phyloP scores from a whole-genome alignment of 1,140 invertebrate genomes.

The Sinella curviseta region DNA sequence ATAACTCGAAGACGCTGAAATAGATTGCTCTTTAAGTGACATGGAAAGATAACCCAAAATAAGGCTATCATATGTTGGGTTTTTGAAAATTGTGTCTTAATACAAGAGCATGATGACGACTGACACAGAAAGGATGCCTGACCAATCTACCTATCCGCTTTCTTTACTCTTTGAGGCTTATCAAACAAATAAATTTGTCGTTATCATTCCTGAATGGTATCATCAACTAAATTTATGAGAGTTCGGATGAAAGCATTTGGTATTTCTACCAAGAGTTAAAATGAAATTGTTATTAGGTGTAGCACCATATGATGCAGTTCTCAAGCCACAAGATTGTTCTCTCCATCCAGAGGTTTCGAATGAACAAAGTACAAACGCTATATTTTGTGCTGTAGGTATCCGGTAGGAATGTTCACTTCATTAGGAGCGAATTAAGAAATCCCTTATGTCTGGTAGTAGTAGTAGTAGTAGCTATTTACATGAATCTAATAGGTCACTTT shows the following conservation, averaged over 20 bases:
- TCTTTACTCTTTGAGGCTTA: neutral
- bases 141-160: neutral
- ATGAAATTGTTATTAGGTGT: neutral
- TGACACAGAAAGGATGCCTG: no score
- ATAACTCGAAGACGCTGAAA: no score
- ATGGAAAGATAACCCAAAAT: no score
- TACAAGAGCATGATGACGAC: no score
- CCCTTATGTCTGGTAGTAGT: no score
- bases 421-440: neutral
- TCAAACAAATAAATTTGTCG: neutral
- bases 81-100: no score
- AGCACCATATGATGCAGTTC: neutral
- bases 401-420: neutral
- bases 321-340: neutral
- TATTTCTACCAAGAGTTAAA: neutral
- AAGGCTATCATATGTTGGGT: no score
- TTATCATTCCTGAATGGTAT: neutral
- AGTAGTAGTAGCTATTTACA: neutral
- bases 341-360: no score
- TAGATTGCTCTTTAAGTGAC: no score
- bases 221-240: neutral
- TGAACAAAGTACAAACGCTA: no score
- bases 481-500: no score
- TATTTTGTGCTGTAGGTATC: neutral
- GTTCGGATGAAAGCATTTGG: no score